Evolutionary conservation across 2,113 vertebrate genomes (phyloP).

Genomic region (Phylloscopus trochiloides): DNA sequence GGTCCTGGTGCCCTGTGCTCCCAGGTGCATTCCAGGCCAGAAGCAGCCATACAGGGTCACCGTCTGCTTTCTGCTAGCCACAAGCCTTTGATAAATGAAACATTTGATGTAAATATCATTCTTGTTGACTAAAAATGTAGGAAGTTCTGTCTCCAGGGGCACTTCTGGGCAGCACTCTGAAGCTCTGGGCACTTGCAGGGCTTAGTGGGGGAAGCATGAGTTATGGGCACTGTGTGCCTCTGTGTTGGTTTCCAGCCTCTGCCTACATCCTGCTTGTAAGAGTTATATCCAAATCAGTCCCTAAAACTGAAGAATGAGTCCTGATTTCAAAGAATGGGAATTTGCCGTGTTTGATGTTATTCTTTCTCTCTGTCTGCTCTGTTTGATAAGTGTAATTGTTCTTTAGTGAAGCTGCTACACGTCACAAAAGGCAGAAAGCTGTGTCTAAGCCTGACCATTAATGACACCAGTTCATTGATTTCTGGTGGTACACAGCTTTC

Average conservation of each 20-base stretch:
- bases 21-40: not conserved
- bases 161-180: not conserved
- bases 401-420: not conserved
- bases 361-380: not conserved
- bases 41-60: fast-evolving
- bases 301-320: not conserved
- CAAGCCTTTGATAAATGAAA: not conserved
- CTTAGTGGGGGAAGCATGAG: not conserved
- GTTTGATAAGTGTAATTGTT: not conserved
- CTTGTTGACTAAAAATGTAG: not conserved
- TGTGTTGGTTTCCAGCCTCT: not conserved
- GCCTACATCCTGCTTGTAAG: not conserved
- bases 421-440: slow-evolving; percentile 2
- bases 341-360: not conserved
- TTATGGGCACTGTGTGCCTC: not conserved
- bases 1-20: fast-evolving
- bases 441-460: not conserved
- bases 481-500: not conserved
- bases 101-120: not conserved
- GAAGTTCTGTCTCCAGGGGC: not conserved
- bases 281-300: not conserved
- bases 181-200: not conserved
- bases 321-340: not conserved
- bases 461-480: not conserved
- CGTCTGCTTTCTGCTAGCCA: not conserved